phyloP scores from a whole-genome alignment of 2,113 vertebrate species.

The Thermophis baileyi region DNA sequence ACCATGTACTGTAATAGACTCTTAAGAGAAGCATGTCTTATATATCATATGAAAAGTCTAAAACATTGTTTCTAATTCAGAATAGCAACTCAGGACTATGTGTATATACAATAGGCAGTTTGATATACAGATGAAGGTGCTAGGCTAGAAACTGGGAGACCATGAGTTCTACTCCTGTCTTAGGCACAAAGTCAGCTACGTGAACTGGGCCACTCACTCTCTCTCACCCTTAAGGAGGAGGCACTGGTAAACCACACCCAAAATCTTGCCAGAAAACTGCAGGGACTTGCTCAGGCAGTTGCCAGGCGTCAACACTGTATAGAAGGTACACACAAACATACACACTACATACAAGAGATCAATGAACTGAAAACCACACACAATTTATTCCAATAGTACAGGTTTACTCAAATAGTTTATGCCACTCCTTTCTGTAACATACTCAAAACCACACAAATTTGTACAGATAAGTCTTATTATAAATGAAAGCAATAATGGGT shows the following conservation, averaged over 20 bases:
- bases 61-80: neutral
- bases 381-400: neutral
- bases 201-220: neutral
- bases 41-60: neutral
- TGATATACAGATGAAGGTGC: neutral
- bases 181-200: neutral
- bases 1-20: neutral
- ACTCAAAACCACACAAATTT: neutral
- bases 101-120: neutral
- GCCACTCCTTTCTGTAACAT: neutral
- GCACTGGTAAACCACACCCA: neutral
- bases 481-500: constrained; percentile 7
- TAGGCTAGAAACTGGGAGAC: neutral
- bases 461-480: constrained; percentile 7
- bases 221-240: neutral
- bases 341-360: neutral
- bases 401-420: neutral
- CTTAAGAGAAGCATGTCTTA: neutral
- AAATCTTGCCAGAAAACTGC: neutral
- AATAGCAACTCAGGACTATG: neutral
- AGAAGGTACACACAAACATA: neutral
- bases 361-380: neutral
- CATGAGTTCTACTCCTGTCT: neutral
- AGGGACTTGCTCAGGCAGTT: neutral
- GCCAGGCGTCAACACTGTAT: neutral